Evolutionary conservation across 2,113 vertebrate species (phyloP), one percentile per base, ranked within the genome.

Genomic region (Apodemus speciosus): DNA sequence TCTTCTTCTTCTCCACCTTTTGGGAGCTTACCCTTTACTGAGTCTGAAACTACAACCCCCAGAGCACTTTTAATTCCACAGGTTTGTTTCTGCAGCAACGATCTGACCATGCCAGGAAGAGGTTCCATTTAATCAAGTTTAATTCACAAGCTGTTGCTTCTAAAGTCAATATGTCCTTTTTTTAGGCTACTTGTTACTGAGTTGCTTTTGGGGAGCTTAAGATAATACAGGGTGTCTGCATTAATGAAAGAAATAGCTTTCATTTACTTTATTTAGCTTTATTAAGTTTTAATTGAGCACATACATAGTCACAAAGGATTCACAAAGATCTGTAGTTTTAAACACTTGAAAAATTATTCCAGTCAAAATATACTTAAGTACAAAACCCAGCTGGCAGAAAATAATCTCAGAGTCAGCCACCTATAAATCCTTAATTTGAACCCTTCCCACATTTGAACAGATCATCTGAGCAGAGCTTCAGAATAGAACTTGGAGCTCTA

Each of bases 251-350:
- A 88, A 80, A 80, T 58, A 21, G 40, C 13, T 79, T 77, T 77
- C 35, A 71, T 71, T 53, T 20, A 11, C 7, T 71, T 92, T 49
- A 64, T 71, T 92, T 49, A 64, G 40, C 91, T 92, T 92, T 88
- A 88, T 88, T 92, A 60, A 88, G 72, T 88, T 81, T 73, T 89
- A 89, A 83, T 89, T 83, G 30, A 75, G 46, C 35, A 84, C 4
- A 38, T 84, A 84, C 66, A 88, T 16, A 89, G 68, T 84, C 92
- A 71, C 91, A 89, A 88, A 75, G 58, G n/a, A 93, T 89, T 89
- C n/a, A 84, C 77, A 93, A 68, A 88, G 77, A 30, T 15, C 27
- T 64, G 72, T 16, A 75, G 30, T 66, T 84, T 84, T 30, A 89
- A 93, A 60, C 68, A 84, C n/a, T 73, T 83, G 46, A 93, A 93